A percentile compares a stretch with the other conserved stretches of the same genome.
Evolutionary conservation across 2,888 invertebrate genomes (phyloP).

Genomic region (Scelioninae gen. 1): DNA sequence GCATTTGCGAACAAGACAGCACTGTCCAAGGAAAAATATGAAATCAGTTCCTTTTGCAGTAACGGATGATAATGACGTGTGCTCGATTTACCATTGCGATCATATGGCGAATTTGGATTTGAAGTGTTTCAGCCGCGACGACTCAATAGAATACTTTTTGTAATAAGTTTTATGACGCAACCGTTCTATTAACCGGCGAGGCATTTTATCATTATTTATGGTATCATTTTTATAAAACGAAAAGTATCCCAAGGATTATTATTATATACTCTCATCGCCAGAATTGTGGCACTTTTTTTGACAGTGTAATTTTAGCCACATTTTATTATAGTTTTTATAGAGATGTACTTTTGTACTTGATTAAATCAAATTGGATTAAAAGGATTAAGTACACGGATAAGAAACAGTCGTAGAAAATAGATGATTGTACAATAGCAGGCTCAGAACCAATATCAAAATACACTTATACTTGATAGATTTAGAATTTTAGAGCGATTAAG

Average conservation of each 20-base stretch:
- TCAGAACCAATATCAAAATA: slow-evolving; percentile 11
- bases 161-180: not conserved
- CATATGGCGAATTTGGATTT: slow-evolving; percentile 45
- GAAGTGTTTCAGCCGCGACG: slow-evolving; percentile 17
- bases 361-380: slow-evolving; percentile 1
- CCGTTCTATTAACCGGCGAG: not conserved
- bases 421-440: not conserved
- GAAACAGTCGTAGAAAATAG: not conserved
- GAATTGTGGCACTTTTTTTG: not conserved
- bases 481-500: not conserved
- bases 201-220: not conserved
- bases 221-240: not conserved
- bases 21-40: slow-evolving; percentile 28
- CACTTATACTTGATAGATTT: not conserved
- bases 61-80: not conserved
- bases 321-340: not conserved
- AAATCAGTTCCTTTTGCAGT: slow-evolving; percentile 26
- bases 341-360: not conserved
- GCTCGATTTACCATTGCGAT: slow-evolving; percentile 16
- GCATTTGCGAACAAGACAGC: slow-evolving; percentile 26
- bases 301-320: not conserved
- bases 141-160: slow-evolving; percentile 4
- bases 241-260: not conserved
- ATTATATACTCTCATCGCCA: no score
- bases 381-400: slow-evolving; percentile 3